Evolutionary conservation across 1,140 invertebrate genomes (phyloP), one percentile per base, ranked within the genome.

Genomic region (Sitophilus oryzae): DNA sequence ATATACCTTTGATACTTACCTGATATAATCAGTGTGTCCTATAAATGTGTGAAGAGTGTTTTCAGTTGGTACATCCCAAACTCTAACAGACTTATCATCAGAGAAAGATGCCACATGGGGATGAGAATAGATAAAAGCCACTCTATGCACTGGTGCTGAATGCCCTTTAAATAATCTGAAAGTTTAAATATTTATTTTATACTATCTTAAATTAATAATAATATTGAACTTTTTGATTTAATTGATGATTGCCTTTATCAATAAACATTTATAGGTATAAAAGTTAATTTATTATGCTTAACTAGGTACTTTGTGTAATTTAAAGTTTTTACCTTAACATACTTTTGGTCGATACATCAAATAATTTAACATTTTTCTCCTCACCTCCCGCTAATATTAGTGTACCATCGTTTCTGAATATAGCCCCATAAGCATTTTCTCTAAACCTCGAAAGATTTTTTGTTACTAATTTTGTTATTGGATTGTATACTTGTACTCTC

Each of bases 51-150:
- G 61, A 66, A 83, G 62, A 77, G 80, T 75, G 60, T 83, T 81
- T 72, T 95, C 91, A 63, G 79, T 88, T 3, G 88, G 77, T 66
- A 98, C 87, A 68, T 98, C 93, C 92, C 93, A 97, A 8, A 96
- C 59, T 56, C 78, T 77, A 5, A 90, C 81, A n/a, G 84, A 80
- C 73, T 93, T 94, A 70, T 99, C 95, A 76, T 98, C 94, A 5
- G 91, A 91, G 71, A 92, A 96, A 65, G 93, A 94, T 4, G 88
- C 78, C 22, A 98, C 77, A 50, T 88, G 85, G 22, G 83, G 71
- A 64, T 88, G 83, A 68, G 89, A 85, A 23, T 80, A 75, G 11
- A 91, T 82, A 64, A 97, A 98, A 66, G 81, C 85, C 57, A 86
- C 85, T 34, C 91, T 79, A 70, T 94, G 92, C 1, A 94, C 88